Base-by-base conservation (phyloP, 2,888 invertebrate genomes). In the Linnaemya tessellans region DNA sequence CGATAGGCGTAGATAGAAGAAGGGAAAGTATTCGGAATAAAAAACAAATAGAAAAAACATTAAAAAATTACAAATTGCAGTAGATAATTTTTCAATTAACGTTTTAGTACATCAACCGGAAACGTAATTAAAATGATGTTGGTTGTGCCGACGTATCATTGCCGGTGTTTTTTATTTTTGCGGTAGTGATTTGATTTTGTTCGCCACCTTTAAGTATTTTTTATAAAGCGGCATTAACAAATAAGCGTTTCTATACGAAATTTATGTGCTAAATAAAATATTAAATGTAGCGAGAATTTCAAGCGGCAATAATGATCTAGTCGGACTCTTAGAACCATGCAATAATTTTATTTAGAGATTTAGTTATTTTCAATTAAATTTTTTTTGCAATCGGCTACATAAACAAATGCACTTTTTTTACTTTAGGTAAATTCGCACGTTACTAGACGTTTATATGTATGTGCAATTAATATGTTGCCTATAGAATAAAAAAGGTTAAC, bases 31-130 rank as follows among this genome's bases (percentile, higher is more conserved):
- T 46, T 64, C 58, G 68, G 68, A 18, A 75, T 64, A 70, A 64
- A 41, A 9, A 70, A 78, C 9, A 56, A 68, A 80, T 49, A 56
- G 51, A 75, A 79, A 79, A 71, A 13, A 46, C n/a, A 46, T 46
- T 46, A 5, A 49, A 18, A 49, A 49, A 5, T 51, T 51, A 82
- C 78, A 80, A 65, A 30, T 41, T 25, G 18, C 20, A 58, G 49
- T 35, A 74, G 83, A 85, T 84, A 85, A 80, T 67, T 87, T 87
- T 84, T 71, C 83, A 84, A 87, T 84, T 86, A 84, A 84, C 49
- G 71, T 60, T 82, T 80, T 60, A 68, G 22, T 22, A 68, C 62
- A 75, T 67, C 74, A 79, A 81, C 87, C 86, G 87, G 87, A 87
- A 87, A 86, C 71, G 73, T 73, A 84, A 81, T 77, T 80, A 78